Percentiles rank a stretch among this genome's conserved stretches.
phyloP scores from a whole-genome alignment of 2,888 invertebrate species.

The Tipula unca region DNA sequence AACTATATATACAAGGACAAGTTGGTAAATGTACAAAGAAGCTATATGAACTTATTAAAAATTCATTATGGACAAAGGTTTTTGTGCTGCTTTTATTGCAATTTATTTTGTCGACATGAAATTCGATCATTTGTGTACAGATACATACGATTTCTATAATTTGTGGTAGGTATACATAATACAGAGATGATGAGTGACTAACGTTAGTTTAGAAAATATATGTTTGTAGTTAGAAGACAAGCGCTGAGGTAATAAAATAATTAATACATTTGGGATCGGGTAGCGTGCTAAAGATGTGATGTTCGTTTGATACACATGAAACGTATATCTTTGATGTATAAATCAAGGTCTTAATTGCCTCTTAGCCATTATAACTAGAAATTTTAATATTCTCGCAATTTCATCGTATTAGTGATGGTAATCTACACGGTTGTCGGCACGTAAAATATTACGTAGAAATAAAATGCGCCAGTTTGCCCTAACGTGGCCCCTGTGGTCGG shows the following conservation, averaged over 20 bases:
- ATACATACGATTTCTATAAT: neutral
- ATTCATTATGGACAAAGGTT: neutral
- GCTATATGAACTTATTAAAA: neutral
- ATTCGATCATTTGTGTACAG: neutral
- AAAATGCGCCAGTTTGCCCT: too few relatives aligned
- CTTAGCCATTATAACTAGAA: neutral
- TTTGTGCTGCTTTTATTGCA: neutral
- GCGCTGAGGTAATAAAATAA: neutral
- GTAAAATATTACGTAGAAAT: too few relatives aligned
- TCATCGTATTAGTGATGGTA: too few relatives aligned
- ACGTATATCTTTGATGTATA: neutral
- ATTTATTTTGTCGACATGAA: neutral
- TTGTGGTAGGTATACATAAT: neutral
- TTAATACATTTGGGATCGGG: neutral
- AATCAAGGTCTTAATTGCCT: neutral
- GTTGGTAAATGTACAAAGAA: neutral
- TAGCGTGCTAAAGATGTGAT: too few relatives aligned
- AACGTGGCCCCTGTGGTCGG: too few relatives aligned
- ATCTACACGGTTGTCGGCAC: too few relatives aligned
- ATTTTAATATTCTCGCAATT: too few relatives aligned
- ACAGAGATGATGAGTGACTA: neutral
- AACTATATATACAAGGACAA: constrained; percentile 8
- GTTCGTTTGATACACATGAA: neutral
- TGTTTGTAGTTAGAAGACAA: neutral
- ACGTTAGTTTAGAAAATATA: too few relatives aligned